phyloP scores from a whole-genome alignment of 23 tunicate species.

The Ascidia mentula region DNA sequence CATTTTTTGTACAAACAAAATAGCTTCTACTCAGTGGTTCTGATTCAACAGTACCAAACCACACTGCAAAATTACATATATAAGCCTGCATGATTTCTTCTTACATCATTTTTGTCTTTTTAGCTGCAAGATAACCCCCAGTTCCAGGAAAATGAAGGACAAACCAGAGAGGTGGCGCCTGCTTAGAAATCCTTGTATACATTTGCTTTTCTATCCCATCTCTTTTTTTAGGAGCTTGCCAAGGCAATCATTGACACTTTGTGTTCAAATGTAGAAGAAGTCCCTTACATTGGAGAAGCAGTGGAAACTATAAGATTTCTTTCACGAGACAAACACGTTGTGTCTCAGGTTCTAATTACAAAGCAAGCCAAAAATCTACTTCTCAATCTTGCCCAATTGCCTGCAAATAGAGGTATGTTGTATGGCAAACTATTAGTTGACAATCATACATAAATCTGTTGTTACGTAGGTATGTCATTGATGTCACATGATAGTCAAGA shows the following conservation, averaged over 20 bases:
- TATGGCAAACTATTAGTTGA: too few species aligned
- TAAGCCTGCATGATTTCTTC: too few species aligned
- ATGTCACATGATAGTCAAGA: too few species aligned
- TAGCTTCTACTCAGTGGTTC: too few species aligned
- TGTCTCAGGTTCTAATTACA: neutral
- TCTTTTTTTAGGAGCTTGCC: neutral
- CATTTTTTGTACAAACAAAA: too few species aligned
- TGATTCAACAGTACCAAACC: too few species aligned
- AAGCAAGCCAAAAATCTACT: neutral
- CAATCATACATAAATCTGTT: too few species aligned
- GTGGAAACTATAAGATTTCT: neutral
- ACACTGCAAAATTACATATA: too few species aligned
- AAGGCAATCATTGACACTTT: neutral
- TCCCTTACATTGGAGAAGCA: neutral
- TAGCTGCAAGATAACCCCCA: neutral
- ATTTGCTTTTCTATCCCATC: neutral
- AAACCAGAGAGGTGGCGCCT: neutral
- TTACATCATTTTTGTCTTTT: neutral
- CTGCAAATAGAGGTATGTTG: neutral
- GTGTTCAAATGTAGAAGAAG: too few species aligned
- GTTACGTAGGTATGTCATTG: too few species aligned
- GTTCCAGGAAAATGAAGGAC: neutral
- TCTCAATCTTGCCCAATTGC: neutral
- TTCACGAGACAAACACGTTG: constrained; percentile 12
- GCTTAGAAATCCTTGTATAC: neutral